Conservation (phyloP, 2,888 invertebrate genomes). For the Ceriagrion tenellum region DNA sequence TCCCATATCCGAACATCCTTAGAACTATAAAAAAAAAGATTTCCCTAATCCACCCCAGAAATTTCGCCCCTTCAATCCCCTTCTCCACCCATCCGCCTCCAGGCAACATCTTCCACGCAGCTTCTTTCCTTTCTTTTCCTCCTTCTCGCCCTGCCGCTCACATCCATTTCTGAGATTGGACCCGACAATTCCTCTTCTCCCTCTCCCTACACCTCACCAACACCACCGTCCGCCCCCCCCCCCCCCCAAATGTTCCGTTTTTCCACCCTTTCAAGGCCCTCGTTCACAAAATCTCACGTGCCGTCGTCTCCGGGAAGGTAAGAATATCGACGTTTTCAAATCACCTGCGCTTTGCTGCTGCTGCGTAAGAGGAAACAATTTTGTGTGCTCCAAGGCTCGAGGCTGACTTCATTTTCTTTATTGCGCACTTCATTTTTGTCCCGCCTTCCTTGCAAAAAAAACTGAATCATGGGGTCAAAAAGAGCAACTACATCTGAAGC, state of each 20-base stretch:
- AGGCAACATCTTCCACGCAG: background rate
- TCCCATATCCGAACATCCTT: too few relatives aligned
- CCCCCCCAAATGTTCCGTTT: background rate
- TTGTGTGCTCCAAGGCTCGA: background rate
- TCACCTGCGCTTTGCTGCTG: background rate
- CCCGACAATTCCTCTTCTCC: background rate
- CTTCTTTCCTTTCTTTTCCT: background rate
- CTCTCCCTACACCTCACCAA: background rate
- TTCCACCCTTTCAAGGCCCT: background rate
- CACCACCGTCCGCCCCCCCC: background rate
- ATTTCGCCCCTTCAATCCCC: too few relatives aligned
- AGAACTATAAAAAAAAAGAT: too few relatives aligned
- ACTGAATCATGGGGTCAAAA: too few relatives aligned
- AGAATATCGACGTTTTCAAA: background rate
- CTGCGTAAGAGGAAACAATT: background rate
- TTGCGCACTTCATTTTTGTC: background rate
- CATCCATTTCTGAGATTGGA: constrained; percentile 42
- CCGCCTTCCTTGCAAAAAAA: too few relatives aligned
- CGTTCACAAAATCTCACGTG: background rate
- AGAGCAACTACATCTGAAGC: too few relatives aligned
- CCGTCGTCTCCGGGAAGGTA: background rate
- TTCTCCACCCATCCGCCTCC: background rate
- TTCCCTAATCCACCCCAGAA: too few relatives aligned
- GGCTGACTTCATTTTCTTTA: too few relatives aligned
- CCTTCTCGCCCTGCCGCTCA: background rate